A percentile compares a stretch with the other conserved stretches of the same genome.
Evolutionary conservation across 1,140 invertebrate genomes (phyloP).

Genomic region (Eueides isabella): DNA sequence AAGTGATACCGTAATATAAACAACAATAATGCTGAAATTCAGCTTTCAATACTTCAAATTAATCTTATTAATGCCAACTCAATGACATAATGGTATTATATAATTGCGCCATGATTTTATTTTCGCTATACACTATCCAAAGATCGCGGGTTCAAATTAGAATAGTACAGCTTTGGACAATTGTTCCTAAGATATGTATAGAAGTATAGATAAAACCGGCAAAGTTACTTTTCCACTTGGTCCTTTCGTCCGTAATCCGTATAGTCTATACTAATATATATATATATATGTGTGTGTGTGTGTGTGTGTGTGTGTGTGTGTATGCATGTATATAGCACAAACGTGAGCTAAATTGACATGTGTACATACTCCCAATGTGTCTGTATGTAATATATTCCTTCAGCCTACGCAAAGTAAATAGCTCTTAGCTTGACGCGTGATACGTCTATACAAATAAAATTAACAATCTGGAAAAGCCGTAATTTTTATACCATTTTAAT

Average conservation of each 20-base stretch:
- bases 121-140: not conserved
- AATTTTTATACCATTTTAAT: too few species aligned
- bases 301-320: too few species aligned
- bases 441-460: not conserved
- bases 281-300: too few species aligned
- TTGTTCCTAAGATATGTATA: too few species aligned
- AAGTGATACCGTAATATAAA: not conserved
- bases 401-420: not conserved
- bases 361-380: not conserved
- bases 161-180: too few species aligned
- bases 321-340: not conserved
- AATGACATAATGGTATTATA: not conserved
- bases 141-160: not conserved
- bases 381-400: conserved; percentile 3
- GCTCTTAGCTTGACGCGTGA: not conserved
- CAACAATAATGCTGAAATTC: not conserved
- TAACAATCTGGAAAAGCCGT: not conserved
- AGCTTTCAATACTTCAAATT: not conserved
- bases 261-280: too few species aligned
- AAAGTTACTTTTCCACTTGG: too few species aligned
- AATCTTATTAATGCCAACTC: not conserved
- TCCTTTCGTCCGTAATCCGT: too few species aligned
- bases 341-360: not conserved
- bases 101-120: not conserved
- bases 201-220: too few species aligned